These are phyloP conservation scores for Pheosia gnoma DNA, from an alignment of 2,888 invertebrate species.

Conservation along the genomic window DNA sequence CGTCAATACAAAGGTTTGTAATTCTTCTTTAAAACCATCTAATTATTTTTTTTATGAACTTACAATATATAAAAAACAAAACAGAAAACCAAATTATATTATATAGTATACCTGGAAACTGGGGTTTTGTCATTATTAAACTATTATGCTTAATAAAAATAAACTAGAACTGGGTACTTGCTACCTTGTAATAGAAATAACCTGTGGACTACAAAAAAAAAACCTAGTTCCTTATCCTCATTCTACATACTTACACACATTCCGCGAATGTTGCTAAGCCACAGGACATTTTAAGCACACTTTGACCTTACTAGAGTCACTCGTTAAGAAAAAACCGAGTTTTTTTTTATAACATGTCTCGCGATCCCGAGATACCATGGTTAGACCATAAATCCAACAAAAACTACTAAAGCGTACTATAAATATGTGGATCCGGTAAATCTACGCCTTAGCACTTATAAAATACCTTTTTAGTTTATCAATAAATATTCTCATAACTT, in stretches of 20 bases:
- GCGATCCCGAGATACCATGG: slow-evolving; percentile 18
- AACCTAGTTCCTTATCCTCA: not conserved
- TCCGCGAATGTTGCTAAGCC: not conserved
- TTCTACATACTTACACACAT: not conserved
- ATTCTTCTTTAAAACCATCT: no score
- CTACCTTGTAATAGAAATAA: no score
- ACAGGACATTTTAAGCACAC: slow-evolving; percentile 1
- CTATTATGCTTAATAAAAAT: no score
- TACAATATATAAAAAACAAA: no score
- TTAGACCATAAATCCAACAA: slow-evolving; percentile 18
- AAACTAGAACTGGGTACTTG: no score
- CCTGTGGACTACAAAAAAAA: no score
- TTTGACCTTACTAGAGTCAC: slow-evolving; percentile 1
- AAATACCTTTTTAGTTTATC: not conserved
- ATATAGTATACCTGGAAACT: no score
- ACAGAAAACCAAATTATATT: no score
- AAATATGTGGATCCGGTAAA: not conserved
- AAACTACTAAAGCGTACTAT: not conserved
- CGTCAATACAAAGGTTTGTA: no score
- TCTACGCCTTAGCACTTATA: not conserved
- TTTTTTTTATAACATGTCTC: slow-evolving; percentile 14
- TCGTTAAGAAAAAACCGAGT: slow-evolving; percentile 6
- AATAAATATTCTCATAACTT: no score
- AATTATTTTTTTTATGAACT: no score
- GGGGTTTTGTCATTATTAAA: no score